Conservation (phyloP, 2,113 vertebrate species). For the Muntiacus reevesi region DNA sequence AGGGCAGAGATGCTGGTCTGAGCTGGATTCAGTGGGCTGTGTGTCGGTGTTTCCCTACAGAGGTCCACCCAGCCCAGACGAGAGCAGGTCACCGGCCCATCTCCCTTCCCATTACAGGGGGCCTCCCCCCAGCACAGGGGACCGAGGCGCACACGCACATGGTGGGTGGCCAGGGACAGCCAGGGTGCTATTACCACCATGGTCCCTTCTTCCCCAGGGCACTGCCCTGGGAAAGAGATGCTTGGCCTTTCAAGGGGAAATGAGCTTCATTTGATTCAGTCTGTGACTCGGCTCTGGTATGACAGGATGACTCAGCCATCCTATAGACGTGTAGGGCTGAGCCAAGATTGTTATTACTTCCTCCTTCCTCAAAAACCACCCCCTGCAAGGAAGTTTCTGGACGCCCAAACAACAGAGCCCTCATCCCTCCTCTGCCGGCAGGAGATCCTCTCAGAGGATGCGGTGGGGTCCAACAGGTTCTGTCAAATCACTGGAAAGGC, state of each 20-base stretch:
- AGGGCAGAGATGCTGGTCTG: background rate
- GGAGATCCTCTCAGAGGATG: background rate
- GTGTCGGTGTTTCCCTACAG: background rate
- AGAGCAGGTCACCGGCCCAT: background rate
- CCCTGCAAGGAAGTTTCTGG: background rate
- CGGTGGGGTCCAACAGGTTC: slow-evolving; percentile 7
- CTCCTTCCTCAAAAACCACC: background rate
- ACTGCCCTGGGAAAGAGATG: background rate
- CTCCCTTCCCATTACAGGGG: background rate
- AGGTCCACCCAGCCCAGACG: background rate
- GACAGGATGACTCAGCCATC: background rate
- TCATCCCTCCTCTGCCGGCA: background rate
- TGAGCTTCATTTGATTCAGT: background rate
- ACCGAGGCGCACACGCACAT: fast-evolving
- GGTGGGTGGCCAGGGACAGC: background rate
- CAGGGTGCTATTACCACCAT: background rate
- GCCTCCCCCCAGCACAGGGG: background rate
- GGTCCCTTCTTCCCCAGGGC: background rate
- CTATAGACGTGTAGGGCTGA: background rate
- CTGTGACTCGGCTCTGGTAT: background rate
- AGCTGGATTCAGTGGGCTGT: background rate
- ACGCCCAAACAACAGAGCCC: background rate
- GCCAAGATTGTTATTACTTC: too few relatives aligned
- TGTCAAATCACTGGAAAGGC: slow-evolving; percentile 30
- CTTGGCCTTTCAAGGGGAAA: background rate